A percentile compares a stretch with the other conserved stretches of the same genome.
Conservation (phyloP, 2,113 vertebrate genomes). For the Calypte anna region DNA sequence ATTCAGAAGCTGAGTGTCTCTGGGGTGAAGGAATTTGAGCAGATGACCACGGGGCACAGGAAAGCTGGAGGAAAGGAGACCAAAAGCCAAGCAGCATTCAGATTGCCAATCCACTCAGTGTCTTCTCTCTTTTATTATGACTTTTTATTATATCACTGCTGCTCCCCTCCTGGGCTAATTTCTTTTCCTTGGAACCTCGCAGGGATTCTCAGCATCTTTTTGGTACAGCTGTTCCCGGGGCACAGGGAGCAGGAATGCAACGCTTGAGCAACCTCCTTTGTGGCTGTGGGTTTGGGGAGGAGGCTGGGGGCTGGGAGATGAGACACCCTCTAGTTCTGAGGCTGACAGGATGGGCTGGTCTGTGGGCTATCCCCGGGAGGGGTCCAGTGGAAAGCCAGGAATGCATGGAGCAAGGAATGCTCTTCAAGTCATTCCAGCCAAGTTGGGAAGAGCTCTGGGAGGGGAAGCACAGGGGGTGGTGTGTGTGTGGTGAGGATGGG, state of each 20-base stretch:
- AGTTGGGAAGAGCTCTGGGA: neutral
- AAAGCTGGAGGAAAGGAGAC: constrained; percentile 59
- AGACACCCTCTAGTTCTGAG: neutral
- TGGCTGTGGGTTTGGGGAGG: constrained; percentile 14
- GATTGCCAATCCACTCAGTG: constrained; percentile 61
- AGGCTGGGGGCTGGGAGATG: neutral
- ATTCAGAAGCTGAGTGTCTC: neutral
- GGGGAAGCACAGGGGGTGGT: neutral
- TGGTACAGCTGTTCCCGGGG: constrained; percentile 61
- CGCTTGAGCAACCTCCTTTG: constrained; percentile 39
- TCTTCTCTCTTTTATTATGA: constrained; percentile 35
- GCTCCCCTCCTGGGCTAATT: constrained; percentile 60
- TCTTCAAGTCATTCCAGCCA: neutral
- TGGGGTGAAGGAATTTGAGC: neutral
- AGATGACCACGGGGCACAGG: neutral
- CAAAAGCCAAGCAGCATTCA: constrained; percentile 61
- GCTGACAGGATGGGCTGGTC: neutral
- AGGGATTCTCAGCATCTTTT: constrained; percentile 66
- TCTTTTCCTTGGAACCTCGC: constrained; percentile 67
- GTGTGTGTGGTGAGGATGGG: neutral
- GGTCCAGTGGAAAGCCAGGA: neutral
- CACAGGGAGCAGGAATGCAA: constrained; percentile 35
- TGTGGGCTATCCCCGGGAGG: neutral
- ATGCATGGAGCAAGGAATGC: neutral
- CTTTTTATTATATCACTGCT: constrained; percentile 53